Base-by-base conservation (phyloP, 2,797 vertebrate genomes). In the Tympanoctomys barrerae region DNA sequence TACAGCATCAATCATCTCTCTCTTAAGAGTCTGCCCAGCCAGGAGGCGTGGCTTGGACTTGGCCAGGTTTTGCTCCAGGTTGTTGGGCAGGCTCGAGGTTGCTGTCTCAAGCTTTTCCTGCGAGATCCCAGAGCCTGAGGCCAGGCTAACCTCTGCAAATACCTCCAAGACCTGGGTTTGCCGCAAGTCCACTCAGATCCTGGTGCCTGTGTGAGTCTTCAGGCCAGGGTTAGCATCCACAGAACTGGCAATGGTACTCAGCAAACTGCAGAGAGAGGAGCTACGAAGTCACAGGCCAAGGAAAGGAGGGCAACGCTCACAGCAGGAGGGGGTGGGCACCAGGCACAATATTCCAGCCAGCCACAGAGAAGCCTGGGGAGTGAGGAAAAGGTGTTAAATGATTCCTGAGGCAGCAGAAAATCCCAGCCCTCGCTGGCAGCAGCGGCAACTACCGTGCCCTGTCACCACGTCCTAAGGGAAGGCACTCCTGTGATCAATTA, bases 11-110 rank as follows among this genome's bases (percentile, higher is more conserved):
- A 26, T 87, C 61, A 24, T 39, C 79, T 61, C 77, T 85, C 92
- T 54, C 5, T 0, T 61, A 0, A 9, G 66, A 59, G 36, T 62
- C 57, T 39, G 31, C 7, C 8, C 4, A 0, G 8, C 19, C 39
- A 24, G 5, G 46, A 46, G 52, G 14, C 1, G 7, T 4, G 14
- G 16, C 14, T 22, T 16, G 4, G 19, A 31, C 26, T 12, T 12
- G 33, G 19, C 36, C n/a, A 46, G 28, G 18, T 57, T 73, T 92
- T 28, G 3, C 61, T 52, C 57, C 54, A 33, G 70, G 14, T 21
- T 18, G 13, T 18, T 24, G 42, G 10, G 33, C 21, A 39, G 59
- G 36, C 42, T 79, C 42, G 0, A 1, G 0, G 36, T 33, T 77
- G 66, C 7, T 33, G 21, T 10, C 3, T 7, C 1, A 26, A 3